Evolutionary conservation across 2,797 vertebrate genomes (phyloP).

Genomic region (Micropoecilia bifurca): DNA sequence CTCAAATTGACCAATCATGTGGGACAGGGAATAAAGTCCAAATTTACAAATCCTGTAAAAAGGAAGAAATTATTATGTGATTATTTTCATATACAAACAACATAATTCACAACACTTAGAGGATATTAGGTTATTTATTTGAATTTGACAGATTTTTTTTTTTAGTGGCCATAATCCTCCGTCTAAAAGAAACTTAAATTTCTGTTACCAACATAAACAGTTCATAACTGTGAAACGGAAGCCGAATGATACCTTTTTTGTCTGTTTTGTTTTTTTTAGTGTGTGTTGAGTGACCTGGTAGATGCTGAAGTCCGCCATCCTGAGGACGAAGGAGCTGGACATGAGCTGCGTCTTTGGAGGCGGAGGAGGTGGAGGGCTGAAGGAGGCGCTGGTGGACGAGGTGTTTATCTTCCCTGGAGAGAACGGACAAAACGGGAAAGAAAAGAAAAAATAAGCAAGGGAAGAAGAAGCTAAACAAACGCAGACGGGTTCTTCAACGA

Average conservation of each 20-base stretch:
- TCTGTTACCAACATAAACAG: no score
- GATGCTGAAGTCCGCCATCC: slow-evolving; percentile 97
- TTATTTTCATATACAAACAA: no score
- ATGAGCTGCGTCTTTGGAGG: slow-evolving; percentile 91
- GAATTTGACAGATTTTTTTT: no score
- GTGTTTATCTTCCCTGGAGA: slow-evolving; percentile 83
- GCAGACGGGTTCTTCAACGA: slow-evolving; percentile 19
- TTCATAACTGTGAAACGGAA: no score
- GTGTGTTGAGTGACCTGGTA: slow-evolving; percentile 87
- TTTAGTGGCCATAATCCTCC: no score
- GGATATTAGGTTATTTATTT: no score
- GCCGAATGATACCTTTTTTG: no score
- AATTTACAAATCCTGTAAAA: no score
- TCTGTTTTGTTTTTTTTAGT: neutral
- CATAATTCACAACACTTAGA: no score
- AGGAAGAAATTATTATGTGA: no score
- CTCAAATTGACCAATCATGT: no score
- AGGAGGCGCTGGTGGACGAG: slow-evolving; percentile 77
- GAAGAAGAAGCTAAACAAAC: slow-evolving; percentile 11
- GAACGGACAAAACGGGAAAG: slow-evolving; percentile 8
- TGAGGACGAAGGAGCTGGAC: slow-evolving; percentile 95
- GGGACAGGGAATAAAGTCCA: no score
- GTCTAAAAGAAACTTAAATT: neutral
- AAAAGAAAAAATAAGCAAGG: slow-evolving; percentile 3
- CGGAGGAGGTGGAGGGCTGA: slow-evolving; percentile 79